Conservation (phyloP, 2,797 vertebrate genomes). For the Atherinosoma microstoma region DNA sequence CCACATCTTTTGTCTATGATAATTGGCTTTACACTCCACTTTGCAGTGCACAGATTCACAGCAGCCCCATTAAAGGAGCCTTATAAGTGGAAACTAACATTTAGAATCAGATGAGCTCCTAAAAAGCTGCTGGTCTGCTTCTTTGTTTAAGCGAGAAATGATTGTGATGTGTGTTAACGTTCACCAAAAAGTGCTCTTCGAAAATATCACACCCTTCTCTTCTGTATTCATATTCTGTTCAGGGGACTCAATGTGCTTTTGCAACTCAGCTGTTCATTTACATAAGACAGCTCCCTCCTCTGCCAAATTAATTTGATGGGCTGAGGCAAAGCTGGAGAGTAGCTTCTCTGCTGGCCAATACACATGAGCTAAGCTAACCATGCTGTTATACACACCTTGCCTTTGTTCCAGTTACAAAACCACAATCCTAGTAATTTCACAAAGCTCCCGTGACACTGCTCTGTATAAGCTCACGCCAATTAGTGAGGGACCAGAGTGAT, state of each 20-base stretch:
- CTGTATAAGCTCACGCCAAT: constrained; percentile 43
- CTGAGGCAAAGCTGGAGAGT: constrained; percentile 26
- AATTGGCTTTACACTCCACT: too few species aligned
- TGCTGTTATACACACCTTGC: neutral
- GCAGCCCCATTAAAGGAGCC: neutral
- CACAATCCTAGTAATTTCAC: constrained; percentile 25
- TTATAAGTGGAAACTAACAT: neutral
- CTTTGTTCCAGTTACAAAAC: constrained; percentile 8
- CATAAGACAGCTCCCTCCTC: constrained; percentile 58
- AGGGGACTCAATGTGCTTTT: constrained; percentile 45
- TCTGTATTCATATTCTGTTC: constrained; percentile 55
- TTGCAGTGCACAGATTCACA: too few species aligned
- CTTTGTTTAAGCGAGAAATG: neutral
- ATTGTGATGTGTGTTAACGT: neutral
- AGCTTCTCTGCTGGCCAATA: constrained; percentile 21
- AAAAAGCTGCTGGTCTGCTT: neutral
- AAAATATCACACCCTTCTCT: constrained; percentile 34
- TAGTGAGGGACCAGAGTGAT: constrained; percentile 34
- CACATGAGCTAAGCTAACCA: constrained; percentile 14
- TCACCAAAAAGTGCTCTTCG: neutral
- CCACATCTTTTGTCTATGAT: too few species aligned
- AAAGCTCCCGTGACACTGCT: constrained; percentile 15
- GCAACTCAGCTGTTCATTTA: constrained; percentile 54
- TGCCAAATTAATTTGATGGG: constrained; percentile 53
- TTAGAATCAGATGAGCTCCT: neutral